Percentiles rank a stretch among this genome's conserved stretches.
Evolutionary conservation across 2,888 invertebrate genomes (phyloP).

Genomic region (Drosophila birchii): DNA sequence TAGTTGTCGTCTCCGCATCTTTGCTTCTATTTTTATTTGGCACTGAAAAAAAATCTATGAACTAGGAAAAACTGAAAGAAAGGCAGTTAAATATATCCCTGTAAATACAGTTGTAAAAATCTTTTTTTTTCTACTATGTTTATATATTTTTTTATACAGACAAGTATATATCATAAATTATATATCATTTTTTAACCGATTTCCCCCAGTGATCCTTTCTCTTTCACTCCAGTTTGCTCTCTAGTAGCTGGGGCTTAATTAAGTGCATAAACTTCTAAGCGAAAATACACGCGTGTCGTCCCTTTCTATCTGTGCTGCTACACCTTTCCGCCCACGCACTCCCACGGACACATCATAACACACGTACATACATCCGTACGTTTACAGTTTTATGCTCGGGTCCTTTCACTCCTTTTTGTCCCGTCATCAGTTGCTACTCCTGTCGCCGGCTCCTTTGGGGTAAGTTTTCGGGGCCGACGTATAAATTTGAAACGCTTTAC

Average conservation of each 20-base stretch:
- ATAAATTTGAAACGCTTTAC: conserved; percentile 73
- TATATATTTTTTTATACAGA: too few relatives aligned
- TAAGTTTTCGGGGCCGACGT: conserved; percentile 61
- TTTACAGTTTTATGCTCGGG: conserved; percentile 22
- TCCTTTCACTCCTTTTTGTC: conserved; percentile 31
- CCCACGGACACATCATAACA: not conserved
- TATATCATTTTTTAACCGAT: too few relatives aligned
- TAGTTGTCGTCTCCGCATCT: conserved; percentile 29
- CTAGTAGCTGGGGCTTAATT: conserved; percentile 65
- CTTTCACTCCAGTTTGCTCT: conserved; percentile 16
- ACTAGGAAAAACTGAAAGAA: not conserved
- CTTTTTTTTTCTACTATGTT: too few relatives aligned
- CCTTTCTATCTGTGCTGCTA: conserved; percentile 6
- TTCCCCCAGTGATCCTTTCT: conserved; percentile 7
- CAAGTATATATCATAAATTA: too few relatives aligned
- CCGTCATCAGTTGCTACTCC: conserved; percentile 56
- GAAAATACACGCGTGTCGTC: conserved; percentile 53
- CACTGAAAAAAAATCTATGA: not conserved
- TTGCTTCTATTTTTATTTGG: not conserved
- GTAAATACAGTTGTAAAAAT: too few relatives aligned
- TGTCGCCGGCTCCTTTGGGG: conserved; percentile 45
- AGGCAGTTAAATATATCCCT: not conserved
- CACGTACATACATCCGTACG: not conserved
- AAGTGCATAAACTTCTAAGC: conserved; percentile 75
- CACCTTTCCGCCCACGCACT: conserved; percentile 23